phyloP scores from a whole-genome alignment of 2,797 vertebrate species.

The Hybognathus amarus region DNA sequence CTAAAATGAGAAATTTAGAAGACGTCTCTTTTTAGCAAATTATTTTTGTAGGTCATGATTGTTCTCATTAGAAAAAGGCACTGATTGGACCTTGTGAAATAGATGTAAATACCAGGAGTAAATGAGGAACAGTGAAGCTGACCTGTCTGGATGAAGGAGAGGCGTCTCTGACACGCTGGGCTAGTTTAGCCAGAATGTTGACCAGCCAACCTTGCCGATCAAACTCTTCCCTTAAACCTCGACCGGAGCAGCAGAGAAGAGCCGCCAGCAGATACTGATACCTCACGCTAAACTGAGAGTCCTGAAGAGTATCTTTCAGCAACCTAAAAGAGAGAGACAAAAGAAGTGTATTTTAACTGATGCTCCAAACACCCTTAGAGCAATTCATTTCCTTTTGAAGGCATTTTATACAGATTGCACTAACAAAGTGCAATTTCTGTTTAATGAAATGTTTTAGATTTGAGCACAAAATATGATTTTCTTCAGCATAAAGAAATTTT shows the following conservation, averaged over 20 bases:
- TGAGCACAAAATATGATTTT: too few relatives aligned
- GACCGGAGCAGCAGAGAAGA: conserved; percentile 92
- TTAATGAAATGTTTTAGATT: too few relatives aligned
- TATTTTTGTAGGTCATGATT: not conserved
- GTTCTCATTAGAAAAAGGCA: not conserved
- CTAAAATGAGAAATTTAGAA: not conserved
- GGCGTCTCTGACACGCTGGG: conserved; percentile 87
- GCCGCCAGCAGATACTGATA: conserved; percentile 94
- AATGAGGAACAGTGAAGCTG: conserved; percentile 8
- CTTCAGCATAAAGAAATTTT: too few relatives aligned
- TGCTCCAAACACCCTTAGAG: not conserved
- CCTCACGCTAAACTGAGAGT: conserved; percentile 93
- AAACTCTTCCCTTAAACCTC: conserved; percentile 90
- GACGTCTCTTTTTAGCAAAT: not conserved
- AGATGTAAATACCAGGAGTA: not conserved
- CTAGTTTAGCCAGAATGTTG: conserved; percentile 84
- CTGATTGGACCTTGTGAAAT: not conserved
- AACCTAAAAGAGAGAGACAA: conserved; percentile 76
- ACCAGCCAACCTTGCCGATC: conserved; percentile 92
- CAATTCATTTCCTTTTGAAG: not conserved
- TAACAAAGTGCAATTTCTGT: too few relatives aligned
- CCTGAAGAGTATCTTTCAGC: conserved; percentile 93
- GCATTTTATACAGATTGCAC: not conserved
- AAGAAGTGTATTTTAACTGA: not conserved
- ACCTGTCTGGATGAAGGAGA: conserved; percentile 88